phyloP scores from a whole-genome alignment of 1,140 invertebrate genomes.

The Lepidurus packardi region DNA sequence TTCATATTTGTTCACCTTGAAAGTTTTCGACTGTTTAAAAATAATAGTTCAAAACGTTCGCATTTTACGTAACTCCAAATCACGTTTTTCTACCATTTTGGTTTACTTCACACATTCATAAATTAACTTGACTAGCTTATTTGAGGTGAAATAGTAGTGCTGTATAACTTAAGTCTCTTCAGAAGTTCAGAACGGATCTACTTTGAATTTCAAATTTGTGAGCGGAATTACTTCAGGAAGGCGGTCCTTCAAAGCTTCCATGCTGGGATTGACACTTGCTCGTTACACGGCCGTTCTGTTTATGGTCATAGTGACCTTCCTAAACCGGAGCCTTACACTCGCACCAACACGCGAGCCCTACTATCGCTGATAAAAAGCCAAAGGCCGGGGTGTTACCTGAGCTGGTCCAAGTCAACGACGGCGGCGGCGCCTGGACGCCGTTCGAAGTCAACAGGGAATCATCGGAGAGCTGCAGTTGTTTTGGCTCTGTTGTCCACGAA shows the following conservation, averaged over 20 bases:
- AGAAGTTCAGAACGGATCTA: neutral
- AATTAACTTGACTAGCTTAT: neutral
- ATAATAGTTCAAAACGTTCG: too few species aligned
- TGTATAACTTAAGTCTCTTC: neutral
- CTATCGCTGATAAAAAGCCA: neutral
- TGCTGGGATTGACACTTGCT: slow-evolving; percentile 3
- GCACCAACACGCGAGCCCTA: slow-evolving; percentile 7
- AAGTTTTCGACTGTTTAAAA: too few species aligned
- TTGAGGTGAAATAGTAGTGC: neutral
- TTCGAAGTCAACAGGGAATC: slow-evolving; percentile 2
- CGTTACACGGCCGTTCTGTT: neutral
- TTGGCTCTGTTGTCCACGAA: slow-evolving; percentile 13
- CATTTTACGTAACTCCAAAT: too few species aligned
- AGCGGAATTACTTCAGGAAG: neutral
- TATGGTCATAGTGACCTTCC: neutral
- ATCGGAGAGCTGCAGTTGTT: slow-evolving; percentile 1
- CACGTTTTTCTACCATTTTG: too few species aligned
- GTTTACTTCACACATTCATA: too few species aligned
- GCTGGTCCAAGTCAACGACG: neutral
- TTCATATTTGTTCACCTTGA: too few species aligned
- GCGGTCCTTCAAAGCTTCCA: neutral
- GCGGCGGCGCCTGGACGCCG: neutral
- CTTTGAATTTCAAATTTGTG: neutral
- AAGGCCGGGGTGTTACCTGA: slow-evolving; percentile 1
- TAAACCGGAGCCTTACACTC: neutral